Evolutionary conservation across 1,140 invertebrate species (phyloP).

Genomic region (Drosophila mayri): DNA sequence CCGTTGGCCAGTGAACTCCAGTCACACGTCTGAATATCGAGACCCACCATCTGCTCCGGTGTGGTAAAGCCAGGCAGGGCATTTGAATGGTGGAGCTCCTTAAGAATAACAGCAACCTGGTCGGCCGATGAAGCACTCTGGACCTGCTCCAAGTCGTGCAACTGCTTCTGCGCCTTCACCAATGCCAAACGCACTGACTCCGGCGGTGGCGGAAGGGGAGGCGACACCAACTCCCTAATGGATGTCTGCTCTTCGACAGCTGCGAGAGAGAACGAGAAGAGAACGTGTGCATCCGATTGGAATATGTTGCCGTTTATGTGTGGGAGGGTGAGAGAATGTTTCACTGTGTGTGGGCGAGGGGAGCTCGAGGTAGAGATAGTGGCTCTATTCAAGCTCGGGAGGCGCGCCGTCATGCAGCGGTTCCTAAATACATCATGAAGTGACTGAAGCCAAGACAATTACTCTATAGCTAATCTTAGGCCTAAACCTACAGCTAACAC

Average conservation of each 20-base stretch:
- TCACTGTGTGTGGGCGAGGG: slow-evolving; percentile 41
- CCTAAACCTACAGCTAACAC: slow-evolving; percentile 18
- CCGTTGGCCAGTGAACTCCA: slow-evolving; percentile 82
- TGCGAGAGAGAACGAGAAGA: slow-evolving; percentile 76
- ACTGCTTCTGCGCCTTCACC: slow-evolving; percentile 32
- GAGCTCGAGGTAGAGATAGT: slow-evolving; percentile 54
- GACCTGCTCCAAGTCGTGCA: slow-evolving; percentile 41
- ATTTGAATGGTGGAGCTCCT: slow-evolving; percentile 25
- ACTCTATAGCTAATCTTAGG: slow-evolving; percentile 35
- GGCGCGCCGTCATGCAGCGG: slow-evolving; percentile 56
- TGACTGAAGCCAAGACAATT: slow-evolving; percentile 33
- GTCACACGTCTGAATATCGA: slow-evolving; percentile 80
- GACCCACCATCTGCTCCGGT: slow-evolving; percentile 86
- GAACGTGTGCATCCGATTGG: slow-evolving; percentile 84
- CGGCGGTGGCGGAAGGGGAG: slow-evolving; percentile 22
- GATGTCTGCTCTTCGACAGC: slow-evolving; percentile 52
- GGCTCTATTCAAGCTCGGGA: slow-evolving; percentile 50
- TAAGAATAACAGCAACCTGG: slow-evolving; percentile 41
- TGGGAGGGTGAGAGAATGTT: slow-evolving; percentile 26
- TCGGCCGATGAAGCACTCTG: slow-evolving; percentile 48
- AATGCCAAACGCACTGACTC: slow-evolving; percentile 38
- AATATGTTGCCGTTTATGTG: slow-evolving; percentile 79
- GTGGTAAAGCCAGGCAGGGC: slow-evolving; percentile 88
- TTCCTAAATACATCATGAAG: slow-evolving; percentile 39
- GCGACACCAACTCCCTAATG: slow-evolving; percentile 4